phyloP scores from a whole-genome alignment of 1,140 invertebrate genomes.

The Sarcophaga peregrina region DNA sequence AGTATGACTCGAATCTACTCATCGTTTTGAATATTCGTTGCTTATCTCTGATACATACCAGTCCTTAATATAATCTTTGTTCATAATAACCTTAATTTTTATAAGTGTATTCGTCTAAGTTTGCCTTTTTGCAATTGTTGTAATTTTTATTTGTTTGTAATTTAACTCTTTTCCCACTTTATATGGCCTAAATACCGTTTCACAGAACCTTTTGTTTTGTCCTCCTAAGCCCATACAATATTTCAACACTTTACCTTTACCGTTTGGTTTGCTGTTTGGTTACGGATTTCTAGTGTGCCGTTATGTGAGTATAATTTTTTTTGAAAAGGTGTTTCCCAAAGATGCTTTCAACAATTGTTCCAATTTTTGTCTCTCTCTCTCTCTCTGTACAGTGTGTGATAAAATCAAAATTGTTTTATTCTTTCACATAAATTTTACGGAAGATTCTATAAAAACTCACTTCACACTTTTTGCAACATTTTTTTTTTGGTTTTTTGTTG shows the following conservation, averaged over 20 bases:
- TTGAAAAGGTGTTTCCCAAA: conserved; percentile 37
- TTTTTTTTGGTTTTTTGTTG: conserved; percentile 35
- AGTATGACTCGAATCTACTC: too few species aligned
- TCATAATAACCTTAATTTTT: background rate
- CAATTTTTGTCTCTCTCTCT: too few species aligned
- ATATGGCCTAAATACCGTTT: conserved; percentile 32
- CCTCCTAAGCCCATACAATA: background rate
- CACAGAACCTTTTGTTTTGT: background rate
- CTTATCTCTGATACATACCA: too few species aligned
- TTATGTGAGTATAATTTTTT: background rate
- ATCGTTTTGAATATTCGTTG: too few species aligned
- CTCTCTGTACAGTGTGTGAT: background rate
- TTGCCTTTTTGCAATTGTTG: background rate
- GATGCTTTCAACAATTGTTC: conserved; percentile 28
- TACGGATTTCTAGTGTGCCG: background rate
- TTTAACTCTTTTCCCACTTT: conserved; percentile 32
- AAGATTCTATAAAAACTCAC: background rate
- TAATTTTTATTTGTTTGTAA: conserved; percentile 4
- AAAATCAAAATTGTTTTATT: conserved; percentile 33
- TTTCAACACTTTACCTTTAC: conserved; percentile 1
- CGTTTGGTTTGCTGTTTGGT: background rate
- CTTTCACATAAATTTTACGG: background rate
- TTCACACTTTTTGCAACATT: background rate
- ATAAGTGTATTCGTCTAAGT: background rate
- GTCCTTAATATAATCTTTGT: too few species aligned